Conservation (phyloP, 2,797 vertebrate genomes). For the Pipistrellus pygmaeus region DNA sequence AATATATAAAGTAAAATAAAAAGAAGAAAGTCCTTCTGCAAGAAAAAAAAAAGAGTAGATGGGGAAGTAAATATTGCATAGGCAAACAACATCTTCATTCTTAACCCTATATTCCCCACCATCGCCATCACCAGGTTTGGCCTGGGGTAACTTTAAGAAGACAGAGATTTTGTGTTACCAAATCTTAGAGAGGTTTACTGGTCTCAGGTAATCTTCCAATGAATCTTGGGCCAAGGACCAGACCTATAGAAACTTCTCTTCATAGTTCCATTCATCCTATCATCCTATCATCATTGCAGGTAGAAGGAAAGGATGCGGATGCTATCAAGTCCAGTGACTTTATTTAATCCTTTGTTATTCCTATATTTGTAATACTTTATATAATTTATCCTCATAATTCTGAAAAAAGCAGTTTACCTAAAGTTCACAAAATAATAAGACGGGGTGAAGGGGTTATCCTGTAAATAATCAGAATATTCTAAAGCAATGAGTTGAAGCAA, state of each 20-base stretch:
- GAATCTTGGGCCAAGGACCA: not conserved
- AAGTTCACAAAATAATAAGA: constrained; percentile 28
- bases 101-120: not conserved
- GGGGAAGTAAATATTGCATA: not conserved
- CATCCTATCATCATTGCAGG: not conserved
- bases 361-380: not conserved
- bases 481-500: constrained; percentile 27
- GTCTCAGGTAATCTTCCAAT: not conserved
- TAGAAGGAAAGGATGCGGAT: not conserved
- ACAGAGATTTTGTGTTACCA: not conserved
- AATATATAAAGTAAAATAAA: too few relatives aligned
- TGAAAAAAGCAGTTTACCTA: not conserved
- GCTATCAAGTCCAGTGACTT: not conserved
- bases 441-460: not conserved
- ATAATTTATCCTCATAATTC: not conserved
- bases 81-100: not conserved
- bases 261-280: not conserved
- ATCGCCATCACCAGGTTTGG: not conserved
- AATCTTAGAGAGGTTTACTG: not conserved
- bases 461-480: constrained; percentile 17
- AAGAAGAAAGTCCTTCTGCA: too few relatives aligned
- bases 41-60: not conserved
- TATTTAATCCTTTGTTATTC: not conserved
- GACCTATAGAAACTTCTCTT: not conserved
- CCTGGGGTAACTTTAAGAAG: not conserved